These are phyloP conservation scores for Smutsia gigantea DNA, from an alignment of 2,797 vertebrate genomes.

Conservation along the genomic window DNA sequence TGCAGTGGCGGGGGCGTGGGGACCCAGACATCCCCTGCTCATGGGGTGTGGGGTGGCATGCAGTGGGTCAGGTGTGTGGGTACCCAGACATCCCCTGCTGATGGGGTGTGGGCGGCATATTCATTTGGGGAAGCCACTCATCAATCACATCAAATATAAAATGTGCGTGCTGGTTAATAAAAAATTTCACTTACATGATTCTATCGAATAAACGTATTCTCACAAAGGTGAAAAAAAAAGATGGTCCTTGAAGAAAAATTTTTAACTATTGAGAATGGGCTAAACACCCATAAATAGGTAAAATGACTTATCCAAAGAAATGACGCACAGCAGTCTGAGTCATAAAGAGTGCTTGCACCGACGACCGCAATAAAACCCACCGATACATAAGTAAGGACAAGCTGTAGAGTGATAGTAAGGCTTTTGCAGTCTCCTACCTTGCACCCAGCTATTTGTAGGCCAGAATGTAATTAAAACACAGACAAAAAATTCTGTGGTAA, in stretches of 20 bases:
- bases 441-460: neutral
- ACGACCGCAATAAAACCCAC: neutral
- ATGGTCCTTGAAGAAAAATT: neutral
- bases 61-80: no score
- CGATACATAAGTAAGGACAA: neutral
- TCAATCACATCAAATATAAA: neutral
- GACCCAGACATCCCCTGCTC: neutral
- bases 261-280: neutral
- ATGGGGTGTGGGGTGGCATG: no score
- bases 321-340: neutral
- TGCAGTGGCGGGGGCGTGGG: no score
- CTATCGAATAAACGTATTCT: neutral
- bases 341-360: neutral
- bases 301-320: neutral
- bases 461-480: neutral
- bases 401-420: neutral
- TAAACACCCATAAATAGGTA: neutral
- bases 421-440: neutral
- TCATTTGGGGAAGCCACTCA: neutral
- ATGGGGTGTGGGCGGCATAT: no score
- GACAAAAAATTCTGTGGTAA: neutral
- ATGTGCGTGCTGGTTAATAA: neutral
- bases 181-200: neutral
- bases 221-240: neutral
- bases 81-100: neutral